Base-by-base conservation (phyloP, 2,113 vertebrate genomes). In the Ornithorhynchus anatinus region DNA sequence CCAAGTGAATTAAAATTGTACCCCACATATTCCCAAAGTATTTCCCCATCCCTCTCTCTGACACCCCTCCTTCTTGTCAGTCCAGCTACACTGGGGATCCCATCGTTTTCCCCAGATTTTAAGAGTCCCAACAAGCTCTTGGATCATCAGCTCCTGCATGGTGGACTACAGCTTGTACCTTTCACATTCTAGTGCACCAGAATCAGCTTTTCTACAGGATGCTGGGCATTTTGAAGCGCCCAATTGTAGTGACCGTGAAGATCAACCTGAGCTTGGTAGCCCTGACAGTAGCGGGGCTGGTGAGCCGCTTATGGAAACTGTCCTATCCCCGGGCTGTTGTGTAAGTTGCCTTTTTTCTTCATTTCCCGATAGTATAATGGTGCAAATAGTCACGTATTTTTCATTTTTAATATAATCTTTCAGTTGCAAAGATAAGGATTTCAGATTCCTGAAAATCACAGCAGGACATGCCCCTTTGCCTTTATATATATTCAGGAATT, bases 321-420 rank as follows among this genome's bases (percentile, higher is more conserved):
- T 80, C 89, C 70, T 92, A 94, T 65, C 97, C 97, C 0, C 85
- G 84, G 57, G 94, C 96, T 36, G 96, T 98, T 3, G 97, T 99
- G 97, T 99, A 90, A 96, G 96, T 91, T 40, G 16, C 59, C 42
- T 3, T 22, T 42, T 52, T 62, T 31, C 4, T 48, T 37, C 10
- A 11, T 1, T 23, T 36, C 17, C 29, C 23, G 6, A 42, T 16
- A 33, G n/a, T n/a, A n/a, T n/a, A n/a, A n/a, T n/a, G n/a, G n/a
- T n/a, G n/a, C n/a, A n/a, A n/a, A n/a, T n/a, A n/a, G n/a, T n/a
- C n/a, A n/a, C n/a, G n/a, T n/a, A n/a, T n/a, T n/a, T n/a, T n/a
- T n/a, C n/a, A n/a, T n/a, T n/a, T n/a, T n/a, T n/a, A n/a, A n/a
- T n/a, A n/a, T n/a, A n/a, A n/a, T n/a, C n/a, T n/a, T n/a, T n/a